Percentiles rank a stretch among this genome's conserved stretches.
Evolutionary conservation across 2,888 invertebrate species (phyloP).

Genomic region (Lycophotia porphyrea): DNA sequence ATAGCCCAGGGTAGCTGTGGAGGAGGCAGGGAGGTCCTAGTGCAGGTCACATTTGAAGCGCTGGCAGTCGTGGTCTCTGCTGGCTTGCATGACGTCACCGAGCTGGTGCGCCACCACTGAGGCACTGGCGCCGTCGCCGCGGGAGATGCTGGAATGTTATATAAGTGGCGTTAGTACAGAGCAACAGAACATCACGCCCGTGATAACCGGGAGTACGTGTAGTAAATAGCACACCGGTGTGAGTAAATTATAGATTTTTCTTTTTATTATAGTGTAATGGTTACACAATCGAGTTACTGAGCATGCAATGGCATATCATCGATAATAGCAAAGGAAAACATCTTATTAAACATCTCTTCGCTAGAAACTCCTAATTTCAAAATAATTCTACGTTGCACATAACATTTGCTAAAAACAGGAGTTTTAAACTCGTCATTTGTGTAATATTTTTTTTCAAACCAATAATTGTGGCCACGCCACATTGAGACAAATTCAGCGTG

Average conservation of each 20-base stretch:
- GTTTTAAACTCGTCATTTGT: neutral
- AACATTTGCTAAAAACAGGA: neutral
- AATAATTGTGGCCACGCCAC: neutral
- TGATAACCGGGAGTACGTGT: neutral
- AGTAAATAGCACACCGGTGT: neutral
- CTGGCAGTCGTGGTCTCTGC: slow-evolving; percentile 92
- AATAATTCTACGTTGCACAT: neutral
- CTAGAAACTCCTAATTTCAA: neutral
- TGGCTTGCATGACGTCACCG: slow-evolving; percentile 93
- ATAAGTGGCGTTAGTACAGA: slow-evolving; percentile 11
- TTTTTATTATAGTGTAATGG: neutral
- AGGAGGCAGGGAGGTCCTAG: slow-evolving; percentile 51
- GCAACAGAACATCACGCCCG: neutral
- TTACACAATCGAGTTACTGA: too few relatives aligned
- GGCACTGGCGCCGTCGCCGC: slow-evolving; percentile 89
- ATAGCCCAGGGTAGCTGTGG: neutral
- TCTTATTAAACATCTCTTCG: neutral
- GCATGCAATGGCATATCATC: neutral
- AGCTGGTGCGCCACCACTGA: slow-evolving; percentile 92
- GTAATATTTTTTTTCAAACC: neutral
- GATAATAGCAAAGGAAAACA: neutral
- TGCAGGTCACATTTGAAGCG: slow-evolving; percentile 90
- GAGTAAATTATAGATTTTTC: neutral
- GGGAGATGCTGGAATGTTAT: slow-evolving; percentile 90
- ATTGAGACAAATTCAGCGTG: neutral